These are phyloP conservation scores for Hermaeophaga mercurialis DNA, from an alignment of 2,888 invertebrate genomes.

Conservation along the genomic window DNA sequence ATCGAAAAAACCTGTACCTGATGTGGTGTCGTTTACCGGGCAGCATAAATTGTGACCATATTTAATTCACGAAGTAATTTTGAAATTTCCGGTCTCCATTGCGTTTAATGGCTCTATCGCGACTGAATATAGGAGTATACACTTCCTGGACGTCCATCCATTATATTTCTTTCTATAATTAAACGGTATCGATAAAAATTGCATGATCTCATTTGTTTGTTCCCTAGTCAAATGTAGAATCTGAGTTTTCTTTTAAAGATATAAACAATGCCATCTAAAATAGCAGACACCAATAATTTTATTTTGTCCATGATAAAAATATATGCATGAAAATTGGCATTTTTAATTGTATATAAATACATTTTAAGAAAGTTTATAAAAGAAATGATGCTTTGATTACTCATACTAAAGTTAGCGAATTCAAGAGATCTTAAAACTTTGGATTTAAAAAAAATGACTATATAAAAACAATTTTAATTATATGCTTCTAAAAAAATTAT, in stretches of 20 bases:
- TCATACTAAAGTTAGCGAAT: too few relatives aligned
- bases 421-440: too few relatives aligned
- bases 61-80: slow-evolving; percentile 41
- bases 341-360: too few relatives aligned
- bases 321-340: too few relatives aligned
- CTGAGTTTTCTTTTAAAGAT: background rate
- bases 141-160: slow-evolving; percentile 30
- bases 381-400: too few relatives aligned
- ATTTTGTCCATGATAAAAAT: too few relatives aligned
- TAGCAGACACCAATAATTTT: too few relatives aligned
- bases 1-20: slow-evolving; percentile 18
- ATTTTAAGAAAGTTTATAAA: too few relatives aligned
- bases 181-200: slow-evolving; percentile 25
- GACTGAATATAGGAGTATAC: slow-evolving; percentile 26
- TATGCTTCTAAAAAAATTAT: too few relatives aligned
- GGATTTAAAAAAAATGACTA: too few relatives aligned
- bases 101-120: slow-evolving; percentile 42
- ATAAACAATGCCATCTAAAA: too few relatives aligned
- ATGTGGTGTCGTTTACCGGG: slow-evolving; percentile 29
- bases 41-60: slow-evolving; percentile 31
- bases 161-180: slow-evolving; percentile 26
- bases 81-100: slow-evolving; percentile 42
- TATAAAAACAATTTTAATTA: too few relatives aligned
- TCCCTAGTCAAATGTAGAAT: slow-evolving; percentile 1
- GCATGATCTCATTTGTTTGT: slow-evolving; percentile 12